phyloP scores from a whole-genome alignment of 92 coral and sea anemone species.

The Heteractis magnifica region DNA sequence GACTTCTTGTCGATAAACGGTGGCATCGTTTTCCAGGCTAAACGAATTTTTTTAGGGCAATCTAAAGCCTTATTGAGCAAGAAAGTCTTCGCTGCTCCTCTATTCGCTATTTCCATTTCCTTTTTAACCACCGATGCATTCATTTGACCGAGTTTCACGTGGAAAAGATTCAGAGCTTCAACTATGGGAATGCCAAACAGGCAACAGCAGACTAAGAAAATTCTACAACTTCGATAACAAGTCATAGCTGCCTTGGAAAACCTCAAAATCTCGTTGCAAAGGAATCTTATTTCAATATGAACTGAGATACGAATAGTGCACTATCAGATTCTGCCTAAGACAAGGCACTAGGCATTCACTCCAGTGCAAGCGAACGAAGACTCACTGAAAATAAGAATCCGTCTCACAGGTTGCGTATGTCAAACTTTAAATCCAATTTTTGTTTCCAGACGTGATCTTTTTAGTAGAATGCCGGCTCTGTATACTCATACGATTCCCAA shows the following conservation, averaged over 20 bases:
- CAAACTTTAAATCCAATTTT: too few species aligned
- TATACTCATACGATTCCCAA: too few species aligned
- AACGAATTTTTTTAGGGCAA: neutral
- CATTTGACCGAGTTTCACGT: neutral
- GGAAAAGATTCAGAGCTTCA: neutral
- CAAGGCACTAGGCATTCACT: too few species aligned
- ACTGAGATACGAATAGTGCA: neutral
- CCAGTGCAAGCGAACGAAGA: too few species aligned
- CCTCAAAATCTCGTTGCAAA: too few species aligned
- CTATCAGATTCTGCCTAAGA: too few species aligned
- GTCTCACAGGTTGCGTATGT: too few species aligned
- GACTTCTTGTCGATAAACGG: conserved; percentile 2
- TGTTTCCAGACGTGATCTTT: too few species aligned
- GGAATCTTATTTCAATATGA: neutral
- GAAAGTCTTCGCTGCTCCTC: neutral
- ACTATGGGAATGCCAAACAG: neutral
- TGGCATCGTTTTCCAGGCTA: conserved; percentile 11
- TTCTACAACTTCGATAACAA: neutral
- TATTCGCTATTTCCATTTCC: neutral
- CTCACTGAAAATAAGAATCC: too few species aligned
- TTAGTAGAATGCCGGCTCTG: too few species aligned
- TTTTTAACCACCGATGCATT: neutral
- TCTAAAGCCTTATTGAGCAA: neutral
- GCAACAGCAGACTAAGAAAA: neutral
- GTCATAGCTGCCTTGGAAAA: neutral